Evolutionary conservation across 2,888 invertebrate species (phyloP).

Genomic region (Xestoiulus laeticollis): DNA sequence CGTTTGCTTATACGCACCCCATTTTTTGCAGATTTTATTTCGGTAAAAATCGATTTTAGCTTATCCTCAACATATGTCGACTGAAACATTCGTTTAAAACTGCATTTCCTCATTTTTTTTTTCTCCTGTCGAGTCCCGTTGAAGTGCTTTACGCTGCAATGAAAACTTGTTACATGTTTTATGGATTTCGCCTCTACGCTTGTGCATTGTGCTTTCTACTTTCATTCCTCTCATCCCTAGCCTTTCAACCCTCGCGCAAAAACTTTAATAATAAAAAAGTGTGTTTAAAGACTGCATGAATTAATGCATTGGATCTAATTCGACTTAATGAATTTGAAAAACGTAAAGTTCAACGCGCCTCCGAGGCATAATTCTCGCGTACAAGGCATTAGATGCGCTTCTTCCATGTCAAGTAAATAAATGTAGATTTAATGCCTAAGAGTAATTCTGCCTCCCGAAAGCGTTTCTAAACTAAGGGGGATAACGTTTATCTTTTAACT

Average conservation of each 20-base stretch:
- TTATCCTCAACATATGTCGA: conserved; percentile 31
- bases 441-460: neutral
- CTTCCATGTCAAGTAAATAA: conserved; percentile 31
- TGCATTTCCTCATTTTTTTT: conserved; percentile 38
- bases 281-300: conserved; percentile 2
- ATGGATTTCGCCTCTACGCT: neutral
- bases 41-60: conserved; percentile 4
- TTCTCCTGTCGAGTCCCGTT: neutral
- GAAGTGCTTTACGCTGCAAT: conserved; percentile 17
- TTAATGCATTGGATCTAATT: conserved; percentile 1
- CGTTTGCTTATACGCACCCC: conserved; percentile 11
- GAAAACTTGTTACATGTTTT: conserved; percentile 41
- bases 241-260: neutral
- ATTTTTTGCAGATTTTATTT: neutral
- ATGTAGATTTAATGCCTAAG: conserved; percentile 20
- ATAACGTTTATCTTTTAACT: conserved; percentile 35
- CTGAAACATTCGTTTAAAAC: conserved; percentile 39
- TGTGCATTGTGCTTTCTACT: neutral
- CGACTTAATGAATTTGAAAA: conserved; percentile 39
- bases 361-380: conserved; percentile 14
- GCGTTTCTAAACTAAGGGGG: conserved; percentile 16
- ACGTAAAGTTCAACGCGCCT: conserved; percentile 22
- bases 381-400: neutral
- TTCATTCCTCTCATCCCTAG: neutral
- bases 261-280: neutral